A percentile compares a stretch with the other conserved stretches of the same genome.
phyloP scores from a whole-genome alignment of 1,140 invertebrate genomes.

The Lerema accius region DNA sequence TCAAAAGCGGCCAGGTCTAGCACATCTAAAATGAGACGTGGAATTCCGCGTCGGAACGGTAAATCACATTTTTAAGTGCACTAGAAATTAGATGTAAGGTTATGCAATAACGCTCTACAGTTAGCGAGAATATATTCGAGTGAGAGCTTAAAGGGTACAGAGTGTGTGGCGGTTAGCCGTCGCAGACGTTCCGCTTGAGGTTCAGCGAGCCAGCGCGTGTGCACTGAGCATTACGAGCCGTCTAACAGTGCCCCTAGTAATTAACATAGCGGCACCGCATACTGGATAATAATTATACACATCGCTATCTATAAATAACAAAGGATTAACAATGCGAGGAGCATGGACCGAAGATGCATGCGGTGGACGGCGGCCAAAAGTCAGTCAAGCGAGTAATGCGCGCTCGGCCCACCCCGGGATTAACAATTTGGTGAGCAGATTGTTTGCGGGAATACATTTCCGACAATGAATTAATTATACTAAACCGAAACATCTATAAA shows the following conservation, averaged over 20 bases:
- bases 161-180: conserved; percentile 24
- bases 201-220: conserved; percentile 41
- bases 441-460: conserved; percentile 46
- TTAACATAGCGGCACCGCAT: conserved; percentile 53
- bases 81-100: conserved; percentile 32
- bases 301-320: conserved; percentile 69
- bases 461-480: conserved; percentile 40
- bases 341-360: conserved; percentile 60
- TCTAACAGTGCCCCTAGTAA: conserved; percentile 50
- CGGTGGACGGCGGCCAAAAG: conserved; percentile 65
- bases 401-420: conserved; percentile 51
- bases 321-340: conserved; percentile 66
- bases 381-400: conserved; percentile 60
- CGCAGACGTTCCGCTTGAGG: conserved; percentile 40
- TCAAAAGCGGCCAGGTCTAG: conserved; percentile 20
- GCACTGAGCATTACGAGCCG: conserved; percentile 42
- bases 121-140: conserved; percentile 29
- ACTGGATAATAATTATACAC: conserved; percentile 62
- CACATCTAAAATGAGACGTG: conserved; percentile 27
- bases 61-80: conserved; percentile 33
- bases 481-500: conserved; percentile 26
- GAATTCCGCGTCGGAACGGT: conserved; percentile 27
- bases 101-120: conserved; percentile 32
- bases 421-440: conserved; percentile 64
- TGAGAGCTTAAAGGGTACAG: conserved; percentile 22